These are phyloP conservation scores for Balanococcus diminutus DNA, from an alignment of 2,888 invertebrate genomes.

Conservation along the genomic window DNA sequence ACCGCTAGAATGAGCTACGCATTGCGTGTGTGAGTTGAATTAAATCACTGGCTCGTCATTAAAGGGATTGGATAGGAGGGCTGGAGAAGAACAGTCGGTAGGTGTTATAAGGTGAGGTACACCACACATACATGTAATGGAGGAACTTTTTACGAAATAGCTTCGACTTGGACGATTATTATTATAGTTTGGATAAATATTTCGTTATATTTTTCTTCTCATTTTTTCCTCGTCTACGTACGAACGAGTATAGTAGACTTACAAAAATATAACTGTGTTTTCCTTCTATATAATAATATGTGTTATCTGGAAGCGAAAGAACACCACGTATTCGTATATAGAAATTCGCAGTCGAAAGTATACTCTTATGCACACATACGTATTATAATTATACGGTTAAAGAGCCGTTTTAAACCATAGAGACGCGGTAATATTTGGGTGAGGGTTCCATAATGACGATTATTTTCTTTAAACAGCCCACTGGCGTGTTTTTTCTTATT, in stretches of 20 bases:
- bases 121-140: not conserved
- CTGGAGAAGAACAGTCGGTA: no score
- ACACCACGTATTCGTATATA: not conserved
- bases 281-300: not conserved
- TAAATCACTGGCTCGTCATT: no score
- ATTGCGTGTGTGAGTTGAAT: not conserved
- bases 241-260: not conserved
- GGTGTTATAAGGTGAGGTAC: no score
- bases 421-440: not conserved
- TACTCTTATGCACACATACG: not conserved
- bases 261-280: not conserved
- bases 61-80: no score
- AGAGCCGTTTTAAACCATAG: not conserved
- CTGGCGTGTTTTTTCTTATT: not conserved
- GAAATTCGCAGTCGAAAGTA: not conserved
- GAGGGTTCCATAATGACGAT: not conserved
- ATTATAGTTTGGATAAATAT: not conserved
- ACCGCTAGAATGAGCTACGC: conserved; percentile 12
- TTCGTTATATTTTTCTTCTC: not conserved
- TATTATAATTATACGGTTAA: not conserved
- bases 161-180: not conserved
- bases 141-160: not conserved
- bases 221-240: not conserved
- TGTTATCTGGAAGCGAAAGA: not conserved
- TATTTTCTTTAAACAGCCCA: not conserved